Evolutionary conservation across 2,797 vertebrate species (phyloP), one percentile per base, ranked within the genome.

Genomic region (Gymnodraco acuticeps): DNA sequence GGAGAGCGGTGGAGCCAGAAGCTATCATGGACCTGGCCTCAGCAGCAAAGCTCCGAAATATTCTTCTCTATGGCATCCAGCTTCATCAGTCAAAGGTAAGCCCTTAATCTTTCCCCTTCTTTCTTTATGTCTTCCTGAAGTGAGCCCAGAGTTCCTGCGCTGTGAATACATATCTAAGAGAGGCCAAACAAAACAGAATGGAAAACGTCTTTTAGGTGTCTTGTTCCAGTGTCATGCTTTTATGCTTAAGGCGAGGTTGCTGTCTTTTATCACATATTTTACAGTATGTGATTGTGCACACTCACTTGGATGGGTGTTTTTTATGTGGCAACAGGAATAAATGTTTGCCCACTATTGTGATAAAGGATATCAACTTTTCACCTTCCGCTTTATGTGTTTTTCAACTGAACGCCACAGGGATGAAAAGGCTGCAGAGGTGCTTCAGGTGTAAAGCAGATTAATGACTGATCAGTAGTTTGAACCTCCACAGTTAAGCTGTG

Each of bases 21-120:
- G 82, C 61, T 1, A 78, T 97, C 48, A 93, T 84, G 78, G 90
- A 92, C 38, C 88, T 96, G 81, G 95, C 97, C 81, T 93, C 92
- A 0, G 90, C 95, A 84, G 82, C 92, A 16, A 95, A 94, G 85
- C 93, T 85, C 72, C 87, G 80, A 73, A 97, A 98, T 80, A 85
- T 98, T 92, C 95, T 97, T 52, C 82, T 98, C 77, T 98, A 95
- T 63, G 95, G 95, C 52, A 90, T 99, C 73, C 90, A 95, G 87
- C 87, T 99, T 50, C 88, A 87, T 52, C 92, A 86, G 83, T 88
- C 94, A 53, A 88, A 96, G 97, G 98, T 99, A 95, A 68, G 93
- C 85, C 58, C 75, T 78, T 78, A 72, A 64, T 58, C 19, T 58
- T 19, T 52, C 41, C 51, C 38, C 1, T 4, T 73, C 59, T 50